These are phyloP conservation scores for Caerostris extrusa DNA, from an alignment of 1,140 invertebrate genomes.

Conservation along the genomic window DNA sequence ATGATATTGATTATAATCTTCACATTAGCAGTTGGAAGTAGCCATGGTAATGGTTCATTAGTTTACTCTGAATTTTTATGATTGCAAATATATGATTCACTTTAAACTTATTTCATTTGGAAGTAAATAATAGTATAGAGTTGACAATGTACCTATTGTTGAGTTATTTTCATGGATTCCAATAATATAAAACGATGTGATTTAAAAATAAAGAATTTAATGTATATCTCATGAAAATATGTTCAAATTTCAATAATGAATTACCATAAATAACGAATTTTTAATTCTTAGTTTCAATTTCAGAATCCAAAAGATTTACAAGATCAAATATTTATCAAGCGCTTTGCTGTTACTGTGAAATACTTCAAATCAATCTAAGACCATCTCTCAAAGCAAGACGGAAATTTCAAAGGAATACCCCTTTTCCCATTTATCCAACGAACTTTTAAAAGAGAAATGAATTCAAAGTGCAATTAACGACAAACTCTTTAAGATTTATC, in stretches of 20 bases:
- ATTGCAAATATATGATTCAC: neutral
- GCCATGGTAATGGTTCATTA: neutral
- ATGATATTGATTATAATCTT: constrained; percentile 25
- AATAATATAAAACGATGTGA: neutral
- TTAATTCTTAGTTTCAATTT: too few relatives aligned
- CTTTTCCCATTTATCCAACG: neutral
- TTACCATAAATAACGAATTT: too few relatives aligned
- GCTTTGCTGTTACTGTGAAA: neutral
- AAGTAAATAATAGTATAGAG: too few relatives aligned
- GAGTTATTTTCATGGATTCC: neutral
- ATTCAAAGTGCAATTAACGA: constrained; percentile 19
- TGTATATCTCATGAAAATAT: neutral
- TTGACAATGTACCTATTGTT: neutral
- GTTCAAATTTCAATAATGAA: too few relatives aligned
- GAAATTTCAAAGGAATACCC: neutral
- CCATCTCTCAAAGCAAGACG: neutral
- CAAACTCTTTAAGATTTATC: constrained; percentile 29
- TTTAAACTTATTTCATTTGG: neutral
- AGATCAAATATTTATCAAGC: neutral
- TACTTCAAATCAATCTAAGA: neutral
- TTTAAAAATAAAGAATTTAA: too few relatives aligned
- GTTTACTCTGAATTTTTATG: neutral
- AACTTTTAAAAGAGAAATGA: neutral
- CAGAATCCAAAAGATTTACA: too few relatives aligned
- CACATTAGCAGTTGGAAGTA: neutral